Base-by-base conservation (phyloP, 64 coral and sea anemone genomes). In the Stichodactyla mertensii region DNA sequence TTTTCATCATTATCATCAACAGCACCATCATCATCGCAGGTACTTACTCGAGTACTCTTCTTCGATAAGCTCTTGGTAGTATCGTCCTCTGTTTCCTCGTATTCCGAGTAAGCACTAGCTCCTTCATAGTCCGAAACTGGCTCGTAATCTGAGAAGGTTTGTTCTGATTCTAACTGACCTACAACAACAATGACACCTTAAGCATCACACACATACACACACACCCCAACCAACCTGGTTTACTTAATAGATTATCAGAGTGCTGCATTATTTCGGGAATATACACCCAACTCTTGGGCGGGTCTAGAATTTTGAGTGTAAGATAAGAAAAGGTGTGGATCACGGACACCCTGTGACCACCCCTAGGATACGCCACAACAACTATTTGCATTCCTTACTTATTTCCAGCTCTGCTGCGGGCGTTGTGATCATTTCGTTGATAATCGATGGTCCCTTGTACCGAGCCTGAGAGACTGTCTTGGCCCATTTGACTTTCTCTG, bases 401-500 rank as follows among this genome's bases (percentile, higher is more conserved):
- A 88, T 62, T 91, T 99, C 97, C n/a, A 69, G 90, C 78, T 95
- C 93, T 14, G 90, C 97, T 54, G 90, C 88, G 9, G 97, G 97
- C 26, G 90, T 91, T 2, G 93, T 86, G 20, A 99, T 95, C 90
- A 99, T 95, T 56, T 99, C 93, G 80, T 92, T 89, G 23, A 99
- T 94, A 27, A 99, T 90, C 61, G 92, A 88, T 45, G 97, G 97
- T 80, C 97, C 97, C 85, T 99, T 69, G 86, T 91, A 87, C 52
- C 93, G 93, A 36, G 90, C 81, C 11, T 89, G 28, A 4, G 80
- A 92, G 15, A 91, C 58, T 13, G 82, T 89, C 51, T 94, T 99
- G 10, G 90, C 88, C 97, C 97, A 99, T 60, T 99, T 94, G 6
- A 95, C 87, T 52, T 90, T 77, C 28, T 99, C 97, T 16, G 97